Percentiles rank a stretch among this genome's conserved stretches.
These are phyloP conservation scores for Hiodon alosoides DNA, from an alignment of 2,113 vertebrate genomes.

Conservation along the genomic window DNA sequence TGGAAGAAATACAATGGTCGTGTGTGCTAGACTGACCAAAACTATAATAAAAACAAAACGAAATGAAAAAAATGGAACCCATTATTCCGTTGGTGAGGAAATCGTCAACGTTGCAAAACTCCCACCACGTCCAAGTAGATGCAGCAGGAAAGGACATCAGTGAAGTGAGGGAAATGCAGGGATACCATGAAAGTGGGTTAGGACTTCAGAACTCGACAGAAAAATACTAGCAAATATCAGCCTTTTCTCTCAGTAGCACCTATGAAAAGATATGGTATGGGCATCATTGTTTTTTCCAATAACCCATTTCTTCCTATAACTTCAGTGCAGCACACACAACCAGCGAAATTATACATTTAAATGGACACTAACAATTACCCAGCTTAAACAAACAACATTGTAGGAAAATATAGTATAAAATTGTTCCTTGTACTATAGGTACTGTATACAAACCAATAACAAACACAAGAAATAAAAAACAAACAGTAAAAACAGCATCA, in stretches of 20 bases:
- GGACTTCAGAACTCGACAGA: too few relatives aligned
- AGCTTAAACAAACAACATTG: slow-evolving; percentile 55
- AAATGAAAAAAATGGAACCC: slow-evolving; percentile 6
- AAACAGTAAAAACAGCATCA: slow-evolving; percentile 52
- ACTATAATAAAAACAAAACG: neutral
- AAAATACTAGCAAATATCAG: too few relatives aligned
- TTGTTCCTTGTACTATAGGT: slow-evolving; percentile 39
- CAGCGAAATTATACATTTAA: slow-evolving; percentile 17
- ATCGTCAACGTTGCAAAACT: neutral
- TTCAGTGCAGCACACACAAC: slow-evolving; percentile 27
- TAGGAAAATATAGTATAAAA: slow-evolving; percentile 76
- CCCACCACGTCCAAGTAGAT: too few relatives aligned
- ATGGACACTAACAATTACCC: slow-evolving; percentile 42
- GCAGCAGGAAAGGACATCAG: too few relatives aligned
- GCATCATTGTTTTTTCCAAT: too few relatives aligned
- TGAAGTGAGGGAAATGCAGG: too few relatives aligned
- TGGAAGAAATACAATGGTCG: slow-evolving; percentile 32
- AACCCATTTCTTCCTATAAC: neutral
- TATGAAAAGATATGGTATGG: neutral
- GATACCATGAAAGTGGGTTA: too few relatives aligned
- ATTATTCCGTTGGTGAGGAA: neutral
- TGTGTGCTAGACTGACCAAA: slow-evolving; percentile 37
- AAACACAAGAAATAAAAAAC: slow-evolving; percentile 38
- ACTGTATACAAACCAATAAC: slow-evolving; percentile 47
- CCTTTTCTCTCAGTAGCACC: neutral